Evolutionary conservation across 2,113 vertebrate species (phyloP).

Genomic region (Nothoprocta perdicaria): DNA sequence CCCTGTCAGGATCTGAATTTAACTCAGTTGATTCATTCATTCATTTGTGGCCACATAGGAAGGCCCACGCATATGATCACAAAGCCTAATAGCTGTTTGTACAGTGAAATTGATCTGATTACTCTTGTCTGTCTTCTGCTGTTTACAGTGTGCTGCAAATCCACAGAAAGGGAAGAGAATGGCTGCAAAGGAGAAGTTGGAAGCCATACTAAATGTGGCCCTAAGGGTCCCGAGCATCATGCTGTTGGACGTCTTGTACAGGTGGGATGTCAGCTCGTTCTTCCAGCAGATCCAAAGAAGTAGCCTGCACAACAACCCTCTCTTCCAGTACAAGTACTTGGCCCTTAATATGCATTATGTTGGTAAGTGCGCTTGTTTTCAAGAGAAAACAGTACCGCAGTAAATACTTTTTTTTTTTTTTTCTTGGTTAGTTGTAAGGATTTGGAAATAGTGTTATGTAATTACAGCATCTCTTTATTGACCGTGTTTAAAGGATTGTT

Average conservation of each 20-base stretch:
- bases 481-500: not conserved
- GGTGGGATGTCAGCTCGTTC: constrained; percentile 98
- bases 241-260: constrained; percentile 95
- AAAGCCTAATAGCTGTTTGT: constrained; percentile 58
- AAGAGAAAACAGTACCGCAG: not conserved
- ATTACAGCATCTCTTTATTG: not conserved
- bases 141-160: constrained; percentile 71
- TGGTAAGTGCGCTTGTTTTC: constrained; percentile 81
- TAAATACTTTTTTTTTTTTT: accelerated
- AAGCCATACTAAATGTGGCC: constrained; percentile 97
- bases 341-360: constrained; percentile 98
- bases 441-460: not conserved
- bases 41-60: constrained; percentile 26
- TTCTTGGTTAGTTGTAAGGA: not conserved
- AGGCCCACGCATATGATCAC: constrained; percentile 23
- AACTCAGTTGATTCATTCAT: constrained; percentile 43
- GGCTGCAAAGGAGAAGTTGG: constrained; percentile 92
- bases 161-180: constrained; percentile 78
- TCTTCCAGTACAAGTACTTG: constrained; percentile 99
- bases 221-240: constrained; percentile 97
- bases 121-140: constrained; percentile 62
- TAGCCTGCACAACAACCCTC: constrained; percentile 94
- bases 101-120: constrained; percentile 66
- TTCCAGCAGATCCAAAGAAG: constrained; percentile 99
- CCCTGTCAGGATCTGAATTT: constrained; percentile 17